Base-by-base conservation (phyloP, 1,140 invertebrate species). In the Steinernema khuongi region DNA sequence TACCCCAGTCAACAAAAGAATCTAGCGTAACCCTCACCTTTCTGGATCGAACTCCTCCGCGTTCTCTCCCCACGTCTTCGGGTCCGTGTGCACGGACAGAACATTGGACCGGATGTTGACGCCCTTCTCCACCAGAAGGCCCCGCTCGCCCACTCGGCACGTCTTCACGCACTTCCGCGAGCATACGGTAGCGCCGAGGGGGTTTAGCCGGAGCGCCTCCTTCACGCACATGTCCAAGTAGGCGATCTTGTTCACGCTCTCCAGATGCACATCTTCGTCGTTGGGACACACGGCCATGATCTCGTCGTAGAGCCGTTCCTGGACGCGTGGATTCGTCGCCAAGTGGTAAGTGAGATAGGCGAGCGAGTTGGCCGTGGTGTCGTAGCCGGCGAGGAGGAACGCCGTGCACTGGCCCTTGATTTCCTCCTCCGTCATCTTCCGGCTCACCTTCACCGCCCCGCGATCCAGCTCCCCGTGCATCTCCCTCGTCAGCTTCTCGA, bases 311-410 rank as follows among this genome's bases (percentile, higher is more conserved):
- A 90, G 79, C 74, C 86, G 87, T 29, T 88, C 86, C 84, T 92
- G 91, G 68, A 90, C 86, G 1, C 89, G 87, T 0, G 87, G 87
- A 81, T 91, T 86, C 36, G 89, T 85, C 0, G 91, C 89, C 67
- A 93, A 81, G 79, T 91, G 89, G 77, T 91, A 89, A 0, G 91
- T 81, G 7, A 88, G 86, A 79, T 90, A 90, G 0, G 89, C 86
- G 71, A 93, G 88, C 0, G 90, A 87, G 2, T 89, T 90, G 0
- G 91, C 90, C 0, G 91, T 91, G 0, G 92, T 93, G 83, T 93
- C 91, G 71, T 90, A 91, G 4, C 88, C 87, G 4, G 86, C 88
- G 4, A 88, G 69, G 19, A 88, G 70, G 72, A 88, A 88, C 0
- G 88, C 71, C 70, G 86, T 83, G 14, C 85, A 83, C 67, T 88